A percentile compares a stretch with the other conserved stretches of the same genome.
phyloP scores from a whole-genome alignment of 2,888 invertebrate genomes.

The Agrilus cyanescens region DNA sequence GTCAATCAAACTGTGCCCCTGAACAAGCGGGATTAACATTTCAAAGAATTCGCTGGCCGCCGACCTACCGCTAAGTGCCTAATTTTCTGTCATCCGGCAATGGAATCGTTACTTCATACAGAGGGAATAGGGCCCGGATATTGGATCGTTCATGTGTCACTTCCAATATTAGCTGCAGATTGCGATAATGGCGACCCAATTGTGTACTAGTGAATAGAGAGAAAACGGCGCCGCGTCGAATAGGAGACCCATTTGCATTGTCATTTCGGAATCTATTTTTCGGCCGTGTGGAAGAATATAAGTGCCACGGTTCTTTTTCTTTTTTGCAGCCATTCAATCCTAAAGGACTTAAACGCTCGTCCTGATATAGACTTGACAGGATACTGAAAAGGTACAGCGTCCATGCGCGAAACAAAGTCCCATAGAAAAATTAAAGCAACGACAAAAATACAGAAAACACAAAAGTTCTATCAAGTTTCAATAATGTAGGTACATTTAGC shows the following conservation, averaged over 20 bases:
- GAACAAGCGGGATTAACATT: conserved; percentile 27
- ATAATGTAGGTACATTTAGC: no score
- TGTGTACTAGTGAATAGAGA: conserved; percentile 21
- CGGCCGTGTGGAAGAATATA: conserved; percentile 8
- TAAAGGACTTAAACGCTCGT: no score
- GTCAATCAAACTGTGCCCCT: conserved; percentile 26
- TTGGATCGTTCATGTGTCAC: conserved; percentile 30
- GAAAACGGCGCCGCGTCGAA: conserved; percentile 14
- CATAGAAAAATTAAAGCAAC: no score
- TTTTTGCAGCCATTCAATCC: no score
- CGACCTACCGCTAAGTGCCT: conserved; percentile 33
- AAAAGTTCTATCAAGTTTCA: no score
- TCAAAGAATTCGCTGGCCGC: conserved; percentile 27
- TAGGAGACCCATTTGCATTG: conserved; percentile 23
- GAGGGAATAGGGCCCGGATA: conserved; percentile 22
- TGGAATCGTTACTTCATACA: conserved; percentile 25
- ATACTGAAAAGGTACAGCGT: no score
- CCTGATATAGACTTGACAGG: no score
- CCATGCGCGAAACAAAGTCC: no score
- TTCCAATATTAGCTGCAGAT: conserved; percentile 27
- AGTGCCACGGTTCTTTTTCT: no score
- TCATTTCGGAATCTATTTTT: conserved; percentile 21
- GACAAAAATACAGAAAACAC: no score
- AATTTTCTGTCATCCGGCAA: conserved; percentile 32
- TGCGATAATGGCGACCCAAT: conserved; percentile 24